Conservation (phyloP, 2,113 vertebrate species). For the Saimiri boliviensis region DNA sequence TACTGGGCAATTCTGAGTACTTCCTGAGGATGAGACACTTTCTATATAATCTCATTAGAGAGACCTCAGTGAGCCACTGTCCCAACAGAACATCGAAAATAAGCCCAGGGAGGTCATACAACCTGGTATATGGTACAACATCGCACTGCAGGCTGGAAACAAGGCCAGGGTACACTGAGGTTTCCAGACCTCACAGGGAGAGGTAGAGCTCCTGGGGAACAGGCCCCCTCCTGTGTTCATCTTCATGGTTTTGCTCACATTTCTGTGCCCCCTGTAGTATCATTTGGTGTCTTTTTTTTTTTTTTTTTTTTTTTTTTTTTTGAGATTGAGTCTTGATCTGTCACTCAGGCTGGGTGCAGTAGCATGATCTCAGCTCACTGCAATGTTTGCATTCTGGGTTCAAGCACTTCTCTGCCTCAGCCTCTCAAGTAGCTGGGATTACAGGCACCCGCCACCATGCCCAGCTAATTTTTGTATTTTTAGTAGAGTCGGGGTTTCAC, state of each 20-base stretch:
- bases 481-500: too few species aligned
- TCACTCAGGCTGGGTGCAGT: too few species aligned
- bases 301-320: too few species aligned
- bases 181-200: neutral
- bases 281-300: neutral
- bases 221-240: neutral
- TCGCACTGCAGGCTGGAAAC: neutral
- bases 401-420: too few species aligned
- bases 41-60: neutral
- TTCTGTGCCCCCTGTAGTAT: neutral
- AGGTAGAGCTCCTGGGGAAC: neutral
- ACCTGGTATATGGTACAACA: neutral
- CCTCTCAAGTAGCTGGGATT: too few species aligned
- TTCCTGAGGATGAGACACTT: neutral
- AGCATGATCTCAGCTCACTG: too few species aligned
- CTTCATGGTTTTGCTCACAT: neutral
- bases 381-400: too few species aligned
- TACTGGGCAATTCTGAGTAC: neutral
- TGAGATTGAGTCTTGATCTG: too few species aligned
- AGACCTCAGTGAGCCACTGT: neutral
- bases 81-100: neutral
- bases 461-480: too few species aligned
- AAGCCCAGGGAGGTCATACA: neutral
- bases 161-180: neutral
- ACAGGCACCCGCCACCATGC: too few species aligned